These are phyloP conservation scores for Spinus olivaceus DNA, from an alignment of 2,797 vertebrate genomes.

Conservation along the genomic window DNA sequence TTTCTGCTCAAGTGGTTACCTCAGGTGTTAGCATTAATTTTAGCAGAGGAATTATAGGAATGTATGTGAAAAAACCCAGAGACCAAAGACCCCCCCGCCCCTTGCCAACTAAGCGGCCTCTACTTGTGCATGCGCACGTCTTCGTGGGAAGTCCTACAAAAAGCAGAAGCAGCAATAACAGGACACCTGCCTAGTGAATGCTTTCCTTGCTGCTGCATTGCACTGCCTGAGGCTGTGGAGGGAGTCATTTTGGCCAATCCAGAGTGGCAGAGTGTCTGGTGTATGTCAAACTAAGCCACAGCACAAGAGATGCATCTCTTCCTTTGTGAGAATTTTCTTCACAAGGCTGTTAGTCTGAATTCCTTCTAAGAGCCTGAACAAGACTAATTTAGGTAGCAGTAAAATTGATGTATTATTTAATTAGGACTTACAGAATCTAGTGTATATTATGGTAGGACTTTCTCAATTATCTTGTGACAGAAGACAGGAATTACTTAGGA, in stretches of 20 bases:
- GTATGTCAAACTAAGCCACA: not conserved
- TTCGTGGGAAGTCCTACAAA: too few species aligned
- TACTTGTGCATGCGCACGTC: accelerated
- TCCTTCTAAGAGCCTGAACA: not conserved
- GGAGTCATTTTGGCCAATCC: not conserved
- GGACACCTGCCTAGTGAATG: accelerated
- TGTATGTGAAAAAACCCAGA: not conserved
- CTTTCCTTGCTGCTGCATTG: not conserved
- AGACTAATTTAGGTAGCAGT: not conserved
- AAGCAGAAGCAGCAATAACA: not conserved
- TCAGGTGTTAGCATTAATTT: not conserved
- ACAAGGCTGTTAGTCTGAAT: not conserved
- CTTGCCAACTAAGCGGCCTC: not conserved
- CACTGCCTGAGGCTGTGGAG: accelerated
- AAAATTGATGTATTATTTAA: not conserved
- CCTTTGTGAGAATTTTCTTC: not conserved
- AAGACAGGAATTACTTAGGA: not conserved
- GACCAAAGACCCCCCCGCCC: accelerated
- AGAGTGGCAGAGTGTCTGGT: not conserved
- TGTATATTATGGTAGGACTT: not conserved
- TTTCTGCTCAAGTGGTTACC: not conserved
- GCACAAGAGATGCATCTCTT: not conserved
- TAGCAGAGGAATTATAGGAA: not conserved
- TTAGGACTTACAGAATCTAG: not conserved
- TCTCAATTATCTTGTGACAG: not conserved